Evolutionary conservation across 64 coral and sea anemone genomes (phyloP).

Genomic region (Acropora yongei): DNA sequence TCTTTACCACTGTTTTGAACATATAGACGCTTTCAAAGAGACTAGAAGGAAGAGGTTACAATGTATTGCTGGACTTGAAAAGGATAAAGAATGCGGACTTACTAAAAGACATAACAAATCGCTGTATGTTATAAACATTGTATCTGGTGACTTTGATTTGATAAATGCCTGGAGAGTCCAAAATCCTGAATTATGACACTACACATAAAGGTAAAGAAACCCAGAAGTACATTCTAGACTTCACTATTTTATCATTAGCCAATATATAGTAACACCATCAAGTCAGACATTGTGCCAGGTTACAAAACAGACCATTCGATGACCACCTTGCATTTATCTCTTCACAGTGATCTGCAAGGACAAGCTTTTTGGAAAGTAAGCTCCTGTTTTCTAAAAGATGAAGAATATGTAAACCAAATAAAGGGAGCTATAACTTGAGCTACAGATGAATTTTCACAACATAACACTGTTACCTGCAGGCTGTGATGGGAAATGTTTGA

Average conservation of each 20-base stretch:
- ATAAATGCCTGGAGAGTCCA: slow-evolving; percentile 5
- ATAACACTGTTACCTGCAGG: background rate
- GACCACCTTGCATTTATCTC: background rate
- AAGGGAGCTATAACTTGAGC: background rate
- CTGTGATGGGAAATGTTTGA: slow-evolving; percentile 26
- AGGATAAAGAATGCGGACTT: too few relatives aligned
- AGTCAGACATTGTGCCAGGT: slow-evolving; percentile 10
- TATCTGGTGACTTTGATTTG: slow-evolving; percentile 9
- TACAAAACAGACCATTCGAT: slow-evolving; percentile 30
- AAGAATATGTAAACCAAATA: background rate
- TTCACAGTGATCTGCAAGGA: background rate
- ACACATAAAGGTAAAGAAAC: slow-evolving; percentile 1
- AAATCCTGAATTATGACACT: slow-evolving; percentile 11
- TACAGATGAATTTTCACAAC: background rate
- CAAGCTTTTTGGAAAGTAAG: slow-evolving; percentile 26
- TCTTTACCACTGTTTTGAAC: background rate
- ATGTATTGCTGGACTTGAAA: too few relatives aligned
- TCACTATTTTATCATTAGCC: slow-evolving; percentile 9
- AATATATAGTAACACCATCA: background rate
- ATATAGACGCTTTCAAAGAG: slow-evolving; percentile 1
- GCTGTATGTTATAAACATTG: background rate
- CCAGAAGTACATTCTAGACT: slow-evolving; percentile 19
- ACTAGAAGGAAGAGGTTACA: background rate
- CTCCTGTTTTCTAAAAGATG: background rate
- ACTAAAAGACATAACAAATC: too few relatives aligned